Evolutionary conservation across 2,113 vertebrate species (phyloP), one percentile per base, ranked within the genome.

Genomic region (Gasterosteus aculeatus): DNA sequence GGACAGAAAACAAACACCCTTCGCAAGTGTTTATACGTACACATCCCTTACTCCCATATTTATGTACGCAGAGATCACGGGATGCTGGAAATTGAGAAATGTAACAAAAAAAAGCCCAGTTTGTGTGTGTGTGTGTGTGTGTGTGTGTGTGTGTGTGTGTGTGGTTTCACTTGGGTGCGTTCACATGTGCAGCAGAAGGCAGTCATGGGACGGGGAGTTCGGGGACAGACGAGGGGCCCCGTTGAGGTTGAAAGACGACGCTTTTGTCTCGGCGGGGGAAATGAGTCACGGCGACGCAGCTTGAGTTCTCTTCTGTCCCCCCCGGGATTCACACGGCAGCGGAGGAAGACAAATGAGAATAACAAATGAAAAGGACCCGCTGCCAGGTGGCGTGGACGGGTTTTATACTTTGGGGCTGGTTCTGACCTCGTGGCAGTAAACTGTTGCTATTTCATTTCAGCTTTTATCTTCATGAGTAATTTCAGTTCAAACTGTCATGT

Each of bases 131-230:
- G 26, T 72, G 8, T 46, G 59, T 42, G 19, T 65, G 35, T 68
- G 73, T 65, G 66, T 53, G 26, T 72, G 8, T 46, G 59, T 42
- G 19, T 65, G 35, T 68, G 73, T 65, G 66, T 19, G 79, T 9
- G 42, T 72, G 69, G 82, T 91, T 90, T 89, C 88, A 84, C 35
- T 89, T 74, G 80, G 65, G 18, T 56, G 33, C 0, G 4, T 82
- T 81, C 88, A 89, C 90, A 35, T 89, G 90, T 85, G 80, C 81
- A 88, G 87, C 88, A 87, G 80, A 44, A 87, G 90, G 60, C 3
- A 75, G 86, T 91, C 91, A 92, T 89, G 89, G 42, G 90, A 87
- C 10, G 29, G 67, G 16, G 31, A 59, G 81, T 81, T 74, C 60
- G 80, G 71, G 80, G 80, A 57, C 67, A 65, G 8, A 75, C 63